Evolutionary conservation across 2,797 vertebrate genomes (phyloP), one percentile per base, ranked within the genome.

Genomic region (Taeniopygia guttata): DNA sequence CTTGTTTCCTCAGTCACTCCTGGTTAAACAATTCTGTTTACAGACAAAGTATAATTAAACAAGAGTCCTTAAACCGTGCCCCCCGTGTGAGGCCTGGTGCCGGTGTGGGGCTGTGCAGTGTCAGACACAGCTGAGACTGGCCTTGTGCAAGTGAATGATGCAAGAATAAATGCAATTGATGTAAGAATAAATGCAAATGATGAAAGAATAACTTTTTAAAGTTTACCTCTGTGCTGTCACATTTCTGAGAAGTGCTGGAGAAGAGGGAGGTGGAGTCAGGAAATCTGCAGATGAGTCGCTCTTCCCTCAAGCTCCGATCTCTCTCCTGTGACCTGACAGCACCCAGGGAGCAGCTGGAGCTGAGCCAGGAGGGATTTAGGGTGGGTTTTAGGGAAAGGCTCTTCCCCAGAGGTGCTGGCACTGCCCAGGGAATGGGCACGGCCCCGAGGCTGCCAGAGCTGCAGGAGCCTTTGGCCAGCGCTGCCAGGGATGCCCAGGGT

Each of bases 1-100:
- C 85, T 86, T 52, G 27, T 59, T 90, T 81, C 64, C 66, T 78
- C 77, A 26, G 64, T 29, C 30, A 11, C 6, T 11, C 38, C 38
- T 7, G 40, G 80, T 94, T 93, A 74, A 95, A 78, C 56, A 84
- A 78, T 79, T 84, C 27, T 66, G 40, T 93, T 96, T 93, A 80
- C 16, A 84, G 84, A 90, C 73, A 73, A 32, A 42, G 84, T 32
- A 20, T 12, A n/a, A 51, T 59, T 79, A 75, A 89, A 38, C 60
- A 40, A 15, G 79, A 75, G 36, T 40, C 46, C 42, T 75, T 19
- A 49, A 32, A 14, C 60, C 25, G 67, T 34, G 38, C 63, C 63
- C 80, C 55, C 54, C 52, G n/a, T 43, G n/a, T 26, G 27, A 66
- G 77, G 49, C 54, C 42, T 17, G 74, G 40, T 32, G 29, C 64